Evolutionary conservation across 1,140 invertebrate genomes (phyloP).

Genomic region (Musca domestica): DNA sequence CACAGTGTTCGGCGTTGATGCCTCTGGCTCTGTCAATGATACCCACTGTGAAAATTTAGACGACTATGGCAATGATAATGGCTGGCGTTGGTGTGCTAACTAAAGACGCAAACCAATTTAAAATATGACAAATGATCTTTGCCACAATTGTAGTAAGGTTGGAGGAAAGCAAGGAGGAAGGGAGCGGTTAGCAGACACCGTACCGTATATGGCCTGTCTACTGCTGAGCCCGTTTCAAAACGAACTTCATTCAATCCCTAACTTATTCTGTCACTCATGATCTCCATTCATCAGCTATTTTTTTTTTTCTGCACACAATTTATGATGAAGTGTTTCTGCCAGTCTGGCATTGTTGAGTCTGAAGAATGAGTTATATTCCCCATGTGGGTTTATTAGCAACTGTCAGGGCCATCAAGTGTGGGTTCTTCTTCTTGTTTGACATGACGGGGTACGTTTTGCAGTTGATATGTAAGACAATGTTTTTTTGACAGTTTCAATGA

Average conservation of each 20-base stretch:
- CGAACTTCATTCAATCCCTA: too few species aligned
- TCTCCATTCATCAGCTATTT: too few species aligned
- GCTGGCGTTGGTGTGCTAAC: neutral
- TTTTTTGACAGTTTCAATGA: too few species aligned
- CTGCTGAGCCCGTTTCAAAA: too few species aligned
- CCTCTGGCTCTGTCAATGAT: neutral
- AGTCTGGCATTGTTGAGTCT: neutral
- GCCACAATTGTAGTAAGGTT: too few species aligned
- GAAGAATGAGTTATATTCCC: too few species aligned
- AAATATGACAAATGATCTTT: constrained; percentile 13
- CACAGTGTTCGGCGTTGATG: neutral
- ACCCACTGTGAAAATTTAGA: neutral
- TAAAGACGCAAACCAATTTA: constrained; percentile 13
- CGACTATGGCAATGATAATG: neutral
- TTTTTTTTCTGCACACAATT: too few species aligned
- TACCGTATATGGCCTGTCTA: too few species aligned
- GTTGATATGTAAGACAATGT: too few species aligned
- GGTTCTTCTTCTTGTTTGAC: neutral
- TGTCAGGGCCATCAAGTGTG: neutral
- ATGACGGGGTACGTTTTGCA: neutral
- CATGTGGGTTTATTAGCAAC: neutral
- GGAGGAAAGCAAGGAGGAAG: too few species aligned
- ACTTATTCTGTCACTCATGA: too few species aligned
- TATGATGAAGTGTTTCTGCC: neutral
- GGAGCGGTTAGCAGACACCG: too few species aligned